Base-by-base conservation (phyloP, 2,113 vertebrate genomes). In the Macrotis lagotis region DNA sequence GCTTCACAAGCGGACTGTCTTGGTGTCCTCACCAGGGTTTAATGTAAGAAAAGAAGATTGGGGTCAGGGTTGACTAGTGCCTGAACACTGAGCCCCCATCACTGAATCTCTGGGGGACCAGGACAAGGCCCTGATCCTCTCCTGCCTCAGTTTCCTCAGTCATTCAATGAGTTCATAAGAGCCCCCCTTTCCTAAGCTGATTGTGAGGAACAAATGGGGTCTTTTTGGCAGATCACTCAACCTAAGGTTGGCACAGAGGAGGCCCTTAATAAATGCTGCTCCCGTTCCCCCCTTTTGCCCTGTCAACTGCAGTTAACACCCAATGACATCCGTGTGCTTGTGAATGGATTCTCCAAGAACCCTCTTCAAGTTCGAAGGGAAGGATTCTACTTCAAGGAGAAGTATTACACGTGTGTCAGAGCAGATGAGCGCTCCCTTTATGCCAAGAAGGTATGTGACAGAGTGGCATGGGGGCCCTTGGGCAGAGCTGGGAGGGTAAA, bases 391-490 rank as follows among this genome's bases (percentile, higher is more conserved):
- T 99, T 99, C 94, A 97, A 96, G 94, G 97, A 98, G 48, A 97
- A 97, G 74, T 53, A 96, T 88, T 99, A 98, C 89, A 98, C 92
- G 89, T 99, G 98, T 94, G 96, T 99, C 74, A 98, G 98, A 0
- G 97, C 98, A 2, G 98, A 99, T 96, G 96, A 98, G 14, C 95
- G 94, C 93, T 99, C 98, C 89, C 97, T 99, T 93, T 99, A 98
- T 92, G 98, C 97, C 90, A 98, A 98, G 96, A 98, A 97, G 31
- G 98, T 98, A 94, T 25, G 97, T 98, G 89, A 93, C 25, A 22
- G 66, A 22, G 37, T 8, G 66, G n/a, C 19, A 0, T 25, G 22
- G 31, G 28, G 52, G 52, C 52, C 52, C 3, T 26, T 51, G 12
- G 8, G 52, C 25, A 8, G 25, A 9, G 51, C 25, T 53, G 52